Base-by-base conservation (phyloP, 2,888 invertebrate genomes). In the Ophion obscuratus region DNA sequence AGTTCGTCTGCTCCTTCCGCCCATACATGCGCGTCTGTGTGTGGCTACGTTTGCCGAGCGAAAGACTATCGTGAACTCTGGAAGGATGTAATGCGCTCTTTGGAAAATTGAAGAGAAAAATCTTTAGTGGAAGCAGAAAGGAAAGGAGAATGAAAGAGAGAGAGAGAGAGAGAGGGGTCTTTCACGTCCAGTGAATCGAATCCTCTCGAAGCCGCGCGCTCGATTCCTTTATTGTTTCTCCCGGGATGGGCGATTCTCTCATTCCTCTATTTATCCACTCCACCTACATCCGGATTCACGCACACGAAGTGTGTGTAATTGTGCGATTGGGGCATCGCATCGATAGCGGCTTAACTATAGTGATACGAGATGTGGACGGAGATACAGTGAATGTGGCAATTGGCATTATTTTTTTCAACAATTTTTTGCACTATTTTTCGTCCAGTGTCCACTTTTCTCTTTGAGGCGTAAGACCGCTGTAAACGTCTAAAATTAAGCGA, bases 101-200 rank as follows among this genome's bases (percentile, higher is more conserved):
- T 20, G 86, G 83, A 74, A 86, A 86, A 83, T 83, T 86, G 81
- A 83, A 86, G 81, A 86, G 83, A 81, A 83, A 86, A 81, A 83
- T 86, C 86, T 77, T 62, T 68, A 77, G 44, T 70, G 24, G 68
- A 68, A 78, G 68, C 20, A 40, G 68, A 68, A 67, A 67, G 53
- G 57, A 36, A 14, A 40, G 74, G 75, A 31, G 59, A 81, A 47
- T 27, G 11, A 81, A 40, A 67, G 27, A 31, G 31, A 31, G 4
- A 31, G 31, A 31, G 27, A 53, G 11, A 27, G 11, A 62, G 59
- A 40, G 57, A 10, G 73, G 4, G 31, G 77, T 76, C 83, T 86
- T 86, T 78, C 78, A 83, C 81, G 81, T 86, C 78, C 83, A 57
- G 68, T 74, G 80, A 83, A 86, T 83, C 81, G 83, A 86, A 86